Evolutionary conservation across 2,888 invertebrate genomes (phyloP), one percentile per base, ranked within the genome.

Genomic region (Epinotia brunnichana): DNA sequence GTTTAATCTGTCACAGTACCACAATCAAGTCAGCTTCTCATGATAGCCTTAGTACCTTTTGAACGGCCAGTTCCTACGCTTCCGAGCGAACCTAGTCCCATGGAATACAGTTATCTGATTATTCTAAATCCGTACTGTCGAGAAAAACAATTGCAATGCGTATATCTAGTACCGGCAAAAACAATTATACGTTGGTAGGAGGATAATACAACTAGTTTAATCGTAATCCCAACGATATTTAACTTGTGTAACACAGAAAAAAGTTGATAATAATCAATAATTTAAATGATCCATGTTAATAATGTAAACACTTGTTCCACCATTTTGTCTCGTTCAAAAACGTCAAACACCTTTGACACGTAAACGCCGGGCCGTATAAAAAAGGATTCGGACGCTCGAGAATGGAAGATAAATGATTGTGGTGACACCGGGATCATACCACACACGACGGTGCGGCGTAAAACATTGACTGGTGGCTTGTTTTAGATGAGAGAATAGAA

Each of bases 361-460:
- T 21, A 54, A 24, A 24, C 41, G 39, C 21, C 54, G 21, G 35
- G 3, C 11, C 4, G 19, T 11, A 66, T 3, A 66, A 56, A 56
- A 66, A 66, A 66, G 17, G 2, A 21, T 53, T 41, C 39, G 54
- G 64, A 54, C 64, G 64, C 39, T 53, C 17, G 17, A 17, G n/a
- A n/a, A 13, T 13, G 29, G 5, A 53, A 86, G 87, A 90, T 88
- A 85, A 90, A 90, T 90, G 87, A 78, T 77, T 41, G 70, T 3
- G 13, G 71, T 84, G 88, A 87, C 85, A 76, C 79, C 60, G 73
- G 78, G 80, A 75, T 79, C 78, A 79, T 70, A 73, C 90, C 89
- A 84, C 89, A 89, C 89, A 89, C 88, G 82, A 76, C 44, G 67
- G 35, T 19, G 64, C 13, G 64, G 66, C 21, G 41, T n/a, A 54